Base-by-base conservation (phyloP, 2,797 vertebrate genomes). In the Limosa lapponica region DNA sequence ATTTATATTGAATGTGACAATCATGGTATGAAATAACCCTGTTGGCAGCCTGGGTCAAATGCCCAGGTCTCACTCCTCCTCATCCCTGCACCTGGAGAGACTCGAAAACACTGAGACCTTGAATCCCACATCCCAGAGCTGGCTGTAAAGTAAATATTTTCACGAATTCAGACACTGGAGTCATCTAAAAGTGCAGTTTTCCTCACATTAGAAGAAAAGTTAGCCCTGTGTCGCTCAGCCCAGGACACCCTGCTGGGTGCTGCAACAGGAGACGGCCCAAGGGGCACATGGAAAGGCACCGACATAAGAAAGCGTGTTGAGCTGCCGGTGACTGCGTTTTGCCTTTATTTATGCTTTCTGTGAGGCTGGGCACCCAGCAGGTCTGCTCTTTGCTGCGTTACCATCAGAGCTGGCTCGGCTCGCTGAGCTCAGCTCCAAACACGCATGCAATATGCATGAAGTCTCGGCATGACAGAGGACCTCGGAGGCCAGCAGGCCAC, bases 221-320 rank as follows among this genome's bases (percentile, higher is more conserved):
- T 51, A 51, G 49, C 49, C 27, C 49, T 51, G 49, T 51, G 49
- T 28, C 27, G 8, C 49, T 51, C 27, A 51, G 16, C 49, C 49
- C 49, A 28, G 27, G 49, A 51, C 27, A 28, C 49, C 8, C 37
- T 43, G 43, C 62, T n/a, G 16, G 18, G 10, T 65, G 41, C 48
- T 75, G 46, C 41, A 34, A 36, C 44, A 70, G 34, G 25, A 65
- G n/a, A 44, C 20, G 32, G 46, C 20, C 23, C 51, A 51, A 57
- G 0, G 4, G 10, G 16, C 39, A n/a, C 46, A 9, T 2, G 51
- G 44, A 24, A 72, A 37, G n/a, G 18, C 66, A 55, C 10, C 3
- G 0, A 19, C 5, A 13, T 2, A 16, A 4, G 6, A 39, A 48
- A 65, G 32, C 8, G 11, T 36, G 18, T 0, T 3, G 51, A 85